Evolutionary conservation across 2,888 invertebrate genomes (phyloP).

Genomic region (Tipula vernalis): DNA sequence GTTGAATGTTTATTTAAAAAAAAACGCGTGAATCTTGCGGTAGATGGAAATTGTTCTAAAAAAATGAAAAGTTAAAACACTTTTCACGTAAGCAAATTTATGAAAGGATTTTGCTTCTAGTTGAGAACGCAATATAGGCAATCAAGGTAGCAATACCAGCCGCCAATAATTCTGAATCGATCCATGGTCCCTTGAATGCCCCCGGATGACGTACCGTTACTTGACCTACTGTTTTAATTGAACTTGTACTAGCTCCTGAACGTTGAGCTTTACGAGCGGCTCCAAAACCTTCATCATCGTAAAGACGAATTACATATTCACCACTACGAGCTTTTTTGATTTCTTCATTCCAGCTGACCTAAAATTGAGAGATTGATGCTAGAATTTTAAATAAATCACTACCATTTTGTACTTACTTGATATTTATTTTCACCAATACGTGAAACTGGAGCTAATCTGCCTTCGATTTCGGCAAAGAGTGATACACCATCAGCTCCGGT

Average conservation of each 20-base stretch:
- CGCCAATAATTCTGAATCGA: constrained; percentile 85
- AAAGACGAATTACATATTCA: constrained; percentile 63
- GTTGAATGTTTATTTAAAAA: neutral
- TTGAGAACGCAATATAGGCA: constrained; percentile 76
- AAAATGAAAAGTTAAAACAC: neutral
- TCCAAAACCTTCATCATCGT: constrained; percentile 87
- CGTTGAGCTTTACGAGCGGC: constrained; percentile 71
- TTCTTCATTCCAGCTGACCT: constrained; percentile 93
- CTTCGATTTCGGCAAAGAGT: constrained; percentile 81
- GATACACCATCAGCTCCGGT: constrained; percentile 53
- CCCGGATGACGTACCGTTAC: constrained; percentile 59
- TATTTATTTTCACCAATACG: constrained; percentile 64
- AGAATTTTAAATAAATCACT: neutral
- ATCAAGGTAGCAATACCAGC: constrained; percentile 62
- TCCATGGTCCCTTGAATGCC: constrained; percentile 83
- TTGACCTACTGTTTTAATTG: constrained; percentile 52
- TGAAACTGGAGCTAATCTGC: constrained; percentile 73
- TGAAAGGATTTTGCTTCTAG: constrained; percentile 66
- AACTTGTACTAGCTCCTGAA: constrained; percentile 50
- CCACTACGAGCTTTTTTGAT: constrained; percentile 70
- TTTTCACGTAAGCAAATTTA: constrained; percentile 31
- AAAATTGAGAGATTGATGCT: constrained; percentile 18
- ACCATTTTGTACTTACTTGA: constrained; percentile 49
- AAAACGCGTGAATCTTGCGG: neutral
- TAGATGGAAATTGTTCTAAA: neutral